Evolutionary conservation across 2,888 invertebrate genomes (phyloP), one percentile per base, ranked within the genome.

Genomic region (Drosophila atripex): DNA sequence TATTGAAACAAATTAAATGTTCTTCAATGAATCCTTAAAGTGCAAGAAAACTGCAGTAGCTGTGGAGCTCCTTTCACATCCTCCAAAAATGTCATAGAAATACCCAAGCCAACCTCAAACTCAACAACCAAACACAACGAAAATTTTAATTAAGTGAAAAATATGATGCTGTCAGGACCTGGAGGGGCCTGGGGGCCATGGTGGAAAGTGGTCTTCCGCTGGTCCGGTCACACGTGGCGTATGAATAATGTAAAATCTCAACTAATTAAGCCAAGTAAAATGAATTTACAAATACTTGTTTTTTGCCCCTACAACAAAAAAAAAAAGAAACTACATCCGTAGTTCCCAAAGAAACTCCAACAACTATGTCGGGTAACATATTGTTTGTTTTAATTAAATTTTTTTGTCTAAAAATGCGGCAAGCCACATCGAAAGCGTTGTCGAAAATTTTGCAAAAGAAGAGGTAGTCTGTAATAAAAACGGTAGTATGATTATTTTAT

Each of bases 221-320:
- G 69, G 76, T 64, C 38, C 32, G 72, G 76, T 64, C 80, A 80
- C 73, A 86, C 70, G 56, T 76, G 87, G 82, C 78, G 61, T 74
- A 73, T 78, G 76, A 73, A 80, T 82, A 64, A 86, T 84, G 76
- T 63, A 70, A 53, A 75, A 60, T 71, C 58, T 66, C 73, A 80
- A 68, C 80, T 84, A 78, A 84, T 84, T 83, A 80, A 78, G 74
- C 64, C 55, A 46, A 71, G 74, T 74, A 73, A 41, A 83, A 61
- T 70, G 73, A 75, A 83, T 71, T 82, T 71, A 71, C 58, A 70
- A 58, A 66, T 73, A 64, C 54, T 71, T 60, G 66, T 41, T 54
- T 45, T 45, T 52, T 16, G 25, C 45, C 38, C 54, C 51, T 21
- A 28, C 12, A 49, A 38, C 43, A 38, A 66, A 32, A 39, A 18